Conservation (phyloP, 1,140 invertebrate genomes). For the Danaus plexippus region DNA sequence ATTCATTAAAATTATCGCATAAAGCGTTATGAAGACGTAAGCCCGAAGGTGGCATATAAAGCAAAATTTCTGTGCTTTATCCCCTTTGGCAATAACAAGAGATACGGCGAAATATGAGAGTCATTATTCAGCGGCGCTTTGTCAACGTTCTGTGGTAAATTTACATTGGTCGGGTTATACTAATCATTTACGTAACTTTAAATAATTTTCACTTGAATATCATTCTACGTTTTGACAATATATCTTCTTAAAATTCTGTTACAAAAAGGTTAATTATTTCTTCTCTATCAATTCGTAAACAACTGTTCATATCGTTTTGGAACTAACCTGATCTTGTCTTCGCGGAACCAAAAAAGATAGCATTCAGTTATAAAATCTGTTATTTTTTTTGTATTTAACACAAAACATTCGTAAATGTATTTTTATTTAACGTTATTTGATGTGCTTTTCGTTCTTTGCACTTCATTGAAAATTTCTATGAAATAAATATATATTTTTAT, state of each 20-base stretch:
- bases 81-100: constrained; percentile 56
- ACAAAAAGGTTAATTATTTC: too few relatives aligned
- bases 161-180: constrained; percentile 46
- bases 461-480: constrained; percentile 6
- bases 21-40: constrained; percentile 34
- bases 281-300: too few relatives aligned
- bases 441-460: not conserved
- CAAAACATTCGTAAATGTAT: too few relatives aligned
- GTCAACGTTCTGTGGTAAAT: constrained; percentile 51
- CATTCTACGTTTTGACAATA: too few relatives aligned
- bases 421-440: too few relatives aligned
- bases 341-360: too few relatives aligned
- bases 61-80: constrained; percentile 47
- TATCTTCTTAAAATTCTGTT: too few relatives aligned
- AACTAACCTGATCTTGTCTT: too few relatives aligned
- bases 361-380: too few relatives aligned
- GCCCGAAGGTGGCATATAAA: constrained; percentile 44
- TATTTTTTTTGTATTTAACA: too few relatives aligned
- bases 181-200: constrained; percentile 9
- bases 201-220: constrained; percentile 27
- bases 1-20: constrained; percentile 60
- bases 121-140: constrained; percentile 52
- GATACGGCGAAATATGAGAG: constrained; percentile 55
- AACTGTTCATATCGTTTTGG: too few relatives aligned
- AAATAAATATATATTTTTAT: too few relatives aligned